These are phyloP conservation scores for Bicyclus anynana DNA, from an alignment of 1,140 invertebrate species.

Conservation along the genomic window DNA sequence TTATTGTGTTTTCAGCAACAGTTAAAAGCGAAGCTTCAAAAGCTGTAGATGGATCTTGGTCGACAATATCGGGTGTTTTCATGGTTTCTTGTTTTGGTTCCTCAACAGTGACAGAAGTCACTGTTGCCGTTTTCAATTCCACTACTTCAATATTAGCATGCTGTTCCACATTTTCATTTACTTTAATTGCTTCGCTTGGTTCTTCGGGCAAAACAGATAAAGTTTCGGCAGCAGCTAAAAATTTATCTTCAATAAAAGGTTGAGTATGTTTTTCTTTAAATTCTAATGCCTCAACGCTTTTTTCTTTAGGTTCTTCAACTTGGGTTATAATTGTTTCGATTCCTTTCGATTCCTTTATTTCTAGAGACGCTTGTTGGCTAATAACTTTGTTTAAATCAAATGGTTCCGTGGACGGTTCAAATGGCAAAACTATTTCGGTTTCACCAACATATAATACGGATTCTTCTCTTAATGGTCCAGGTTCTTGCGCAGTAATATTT, in stretches of 20 bases:
- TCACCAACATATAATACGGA: neutral
- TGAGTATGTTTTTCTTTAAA: too few species aligned
- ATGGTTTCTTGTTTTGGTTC: slow-evolving; percentile 17
- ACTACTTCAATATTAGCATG: neutral
- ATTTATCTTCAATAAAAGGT: too few species aligned
- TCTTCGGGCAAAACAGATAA: too few species aligned
- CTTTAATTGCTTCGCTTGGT: neutral
- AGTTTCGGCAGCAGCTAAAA: too few species aligned
- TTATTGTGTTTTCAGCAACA: slow-evolving; percentile 17
- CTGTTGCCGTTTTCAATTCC: neutral
- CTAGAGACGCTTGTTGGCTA: neutral
- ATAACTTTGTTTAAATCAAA: neutral
- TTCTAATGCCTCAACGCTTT: too few species aligned
- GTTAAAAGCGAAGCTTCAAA: neutral
- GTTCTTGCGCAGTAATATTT: neutral
- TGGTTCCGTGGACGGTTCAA: neutral
- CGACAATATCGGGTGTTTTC: neutral
- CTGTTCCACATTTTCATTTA: neutral
- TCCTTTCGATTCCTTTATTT: neutral
- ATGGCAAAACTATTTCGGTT: neutral
- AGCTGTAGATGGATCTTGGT: neutral
- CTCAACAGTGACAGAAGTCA: neutral
- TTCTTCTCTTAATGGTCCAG: neutral
- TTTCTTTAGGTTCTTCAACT: neutral
- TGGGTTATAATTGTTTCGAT: neutral